A percentile compares a stretch with the other conserved stretches of the same genome.
These are phyloP conservation scores for Leucosticte australis DNA, from an alignment of 2,113 vertebrate genomes.

Conservation along the genomic window DNA sequence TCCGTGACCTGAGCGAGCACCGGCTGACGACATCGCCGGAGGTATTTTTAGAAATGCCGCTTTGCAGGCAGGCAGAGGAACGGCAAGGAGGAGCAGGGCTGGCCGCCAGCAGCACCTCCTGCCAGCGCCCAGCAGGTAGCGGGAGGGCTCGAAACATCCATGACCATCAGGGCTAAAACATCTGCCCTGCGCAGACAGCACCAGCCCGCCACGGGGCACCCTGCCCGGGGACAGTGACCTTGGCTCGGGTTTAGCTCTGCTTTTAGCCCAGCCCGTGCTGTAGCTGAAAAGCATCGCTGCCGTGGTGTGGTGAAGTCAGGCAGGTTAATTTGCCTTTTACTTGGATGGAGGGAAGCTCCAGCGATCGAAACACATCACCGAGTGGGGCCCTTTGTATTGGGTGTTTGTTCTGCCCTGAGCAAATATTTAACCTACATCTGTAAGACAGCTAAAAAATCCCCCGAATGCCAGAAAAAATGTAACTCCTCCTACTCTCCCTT, in stretches of 20 bases:
- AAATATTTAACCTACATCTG: conserved; percentile 35
- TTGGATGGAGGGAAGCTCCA: not conserved
- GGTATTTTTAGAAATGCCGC: conserved; percentile 19
- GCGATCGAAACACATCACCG: not conserved
- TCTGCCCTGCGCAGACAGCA: not conserved
- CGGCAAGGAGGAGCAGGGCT: not conserved
- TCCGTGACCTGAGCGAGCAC: not conserved
- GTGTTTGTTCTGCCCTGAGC: not conserved
- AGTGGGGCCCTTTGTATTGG: not conserved
- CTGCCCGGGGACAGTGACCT: not conserved
- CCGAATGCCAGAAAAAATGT: not conserved
- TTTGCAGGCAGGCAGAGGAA: conserved; percentile 1
- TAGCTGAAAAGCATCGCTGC: not conserved
- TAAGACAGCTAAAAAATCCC: not conserved
- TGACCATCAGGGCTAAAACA: not conserved
- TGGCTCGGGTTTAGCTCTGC: rapidly evolving
- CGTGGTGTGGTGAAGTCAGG: not conserved
- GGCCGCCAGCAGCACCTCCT: not conserved
- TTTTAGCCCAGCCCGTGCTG: not conserved
- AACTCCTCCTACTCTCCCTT: not conserved
- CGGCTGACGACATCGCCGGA: not conserved
- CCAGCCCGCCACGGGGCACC: rapidly evolving
- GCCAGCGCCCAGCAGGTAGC: not conserved
- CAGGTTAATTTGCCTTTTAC: not conserved
- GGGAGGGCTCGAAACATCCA: not conserved